These are phyloP conservation scores for Drosophila parvula DNA, from an alignment of 1,140 invertebrate species.

Conservation along the genomic window DNA sequence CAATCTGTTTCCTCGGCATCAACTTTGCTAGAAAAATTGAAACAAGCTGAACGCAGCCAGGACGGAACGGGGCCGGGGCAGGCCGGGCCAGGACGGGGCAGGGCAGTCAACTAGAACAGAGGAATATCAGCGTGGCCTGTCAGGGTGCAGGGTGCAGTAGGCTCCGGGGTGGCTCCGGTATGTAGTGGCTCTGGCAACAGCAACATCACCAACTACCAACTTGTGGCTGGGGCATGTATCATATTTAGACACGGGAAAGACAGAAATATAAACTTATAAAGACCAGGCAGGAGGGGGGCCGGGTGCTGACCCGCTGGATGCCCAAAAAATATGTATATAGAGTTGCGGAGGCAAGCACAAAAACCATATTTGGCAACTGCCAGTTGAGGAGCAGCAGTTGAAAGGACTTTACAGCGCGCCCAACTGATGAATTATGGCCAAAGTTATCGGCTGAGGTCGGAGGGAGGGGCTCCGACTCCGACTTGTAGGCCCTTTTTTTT, in stretches of 20 bases:
- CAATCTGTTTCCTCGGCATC: slow-evolving; percentile 73
- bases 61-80: slow-evolving; percentile 21
- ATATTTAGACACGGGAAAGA: slow-evolving; percentile 76
- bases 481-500: slow-evolving; percentile 4
- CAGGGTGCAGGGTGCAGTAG: slow-evolving; percentile 33
- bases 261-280: slow-evolving; percentile 79
- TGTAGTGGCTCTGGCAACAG: neutral
- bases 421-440: slow-evolving; percentile 70
- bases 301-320: neutral
- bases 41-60: slow-evolving; percentile 58
- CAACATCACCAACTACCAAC: slow-evolving; percentile 19
- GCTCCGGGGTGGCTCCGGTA: neutral
- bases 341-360: slow-evolving; percentile 51
- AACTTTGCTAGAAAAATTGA: slow-evolving; percentile 72
- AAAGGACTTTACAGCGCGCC: slow-evolving; percentile 67
- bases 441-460: slow-evolving; percentile 60
- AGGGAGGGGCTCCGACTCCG: neutral
- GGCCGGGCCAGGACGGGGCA: slow-evolving; percentile 6
- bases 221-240: slow-evolving; percentile 62
- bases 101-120: slow-evolving; percentile 60
- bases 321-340: slow-evolving; percentile 8
- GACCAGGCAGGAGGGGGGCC: slow-evolving; percentile 26
- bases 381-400: slow-evolving; percentile 61
- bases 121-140: slow-evolving; percentile 46
- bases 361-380: slow-evolving; percentile 71